Conservation (phyloP, 2,113 vertebrate species). For the Ctenodactylus gundi region DNA sequence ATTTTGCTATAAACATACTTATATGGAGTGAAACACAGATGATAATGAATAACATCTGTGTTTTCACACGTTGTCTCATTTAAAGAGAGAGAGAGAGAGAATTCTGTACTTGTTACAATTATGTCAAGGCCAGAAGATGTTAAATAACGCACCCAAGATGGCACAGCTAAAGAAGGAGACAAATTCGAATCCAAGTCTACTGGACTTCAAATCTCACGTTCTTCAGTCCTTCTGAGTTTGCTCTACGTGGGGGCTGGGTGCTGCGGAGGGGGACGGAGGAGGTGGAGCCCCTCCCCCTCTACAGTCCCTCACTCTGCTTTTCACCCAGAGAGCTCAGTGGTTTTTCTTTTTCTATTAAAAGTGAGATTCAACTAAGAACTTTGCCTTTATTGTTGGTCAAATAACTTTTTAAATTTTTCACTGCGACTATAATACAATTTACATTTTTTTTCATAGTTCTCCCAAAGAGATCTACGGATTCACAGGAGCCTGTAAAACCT, state of each 20-base stretch:
- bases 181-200: not conserved
- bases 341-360: not conserved
- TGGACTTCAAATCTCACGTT: not conserved
- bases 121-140: not conserved
- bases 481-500: not conserved
- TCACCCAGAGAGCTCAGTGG: not conserved
- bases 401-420: not conserved
- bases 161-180: not conserved
- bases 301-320: not conserved
- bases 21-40: not conserved
- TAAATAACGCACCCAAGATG: not conserved
- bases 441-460: not conserved
- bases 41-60: not conserved
- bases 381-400: not conserved
- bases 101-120: not conserved
- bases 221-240: not conserved
- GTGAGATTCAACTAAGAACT: not conserved
- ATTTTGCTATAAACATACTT: not conserved
- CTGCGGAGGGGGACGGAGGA: not conserved
- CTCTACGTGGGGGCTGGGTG: too few relatives aligned
- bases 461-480: not conserved
- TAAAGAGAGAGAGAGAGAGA: too few relatives aligned
- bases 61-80: not conserved
- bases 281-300: accelerated
- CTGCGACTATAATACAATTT: not conserved